Base-by-base conservation (phyloP, 2,113 vertebrate species). In the Triplophysa rosa region DNA sequence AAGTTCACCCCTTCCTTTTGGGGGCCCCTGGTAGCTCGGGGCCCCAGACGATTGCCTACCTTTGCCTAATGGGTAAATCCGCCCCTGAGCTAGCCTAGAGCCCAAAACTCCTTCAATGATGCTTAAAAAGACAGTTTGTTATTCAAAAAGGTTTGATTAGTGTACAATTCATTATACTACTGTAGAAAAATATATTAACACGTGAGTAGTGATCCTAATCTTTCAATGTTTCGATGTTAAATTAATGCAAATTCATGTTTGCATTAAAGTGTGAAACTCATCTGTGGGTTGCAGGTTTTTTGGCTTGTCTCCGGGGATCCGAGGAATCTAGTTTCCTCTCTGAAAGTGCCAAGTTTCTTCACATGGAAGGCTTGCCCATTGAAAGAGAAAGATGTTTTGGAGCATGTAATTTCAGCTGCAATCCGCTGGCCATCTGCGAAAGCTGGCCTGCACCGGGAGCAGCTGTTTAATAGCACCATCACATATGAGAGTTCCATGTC, bases 401-500 rank as follows among this genome's bases (percentile, higher is more conserved):
- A 85, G 84, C 79, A 81, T 84, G 77, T 84, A 77, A 84, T 89
- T 88, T 86, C 63, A 85, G 76, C 67, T 84, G 66, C 68, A 81
- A 84, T 65, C 63, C 62, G 61, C 64, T 11, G 56, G 77, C 78
- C 83, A 80, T 87, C 80, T 85, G 80, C 64, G 74, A 61, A 72
- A 56, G 26, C 74, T 84, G 82, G 77, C 78, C 54, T 67, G 67
- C 21, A 29, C 54, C 37, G 79, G 82, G 62, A 78, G 68, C 89
- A 91, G 88, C 83, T 91, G 89, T 81, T 86, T 82, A 80, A 78
- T 72, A 82, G 63, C 67, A 8, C 11, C 17, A 73, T 85, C 80
- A 77, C 65, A 84, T 83, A 80, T 37, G 67, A 77, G 64, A 73
- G 21, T 85, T 85, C 80, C 78, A 89, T 88, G 85, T 84, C 77